Evolutionary conservation across 2,797 vertebrate species (phyloP).

Genomic region (Microctenopoma lineatum): DNA sequence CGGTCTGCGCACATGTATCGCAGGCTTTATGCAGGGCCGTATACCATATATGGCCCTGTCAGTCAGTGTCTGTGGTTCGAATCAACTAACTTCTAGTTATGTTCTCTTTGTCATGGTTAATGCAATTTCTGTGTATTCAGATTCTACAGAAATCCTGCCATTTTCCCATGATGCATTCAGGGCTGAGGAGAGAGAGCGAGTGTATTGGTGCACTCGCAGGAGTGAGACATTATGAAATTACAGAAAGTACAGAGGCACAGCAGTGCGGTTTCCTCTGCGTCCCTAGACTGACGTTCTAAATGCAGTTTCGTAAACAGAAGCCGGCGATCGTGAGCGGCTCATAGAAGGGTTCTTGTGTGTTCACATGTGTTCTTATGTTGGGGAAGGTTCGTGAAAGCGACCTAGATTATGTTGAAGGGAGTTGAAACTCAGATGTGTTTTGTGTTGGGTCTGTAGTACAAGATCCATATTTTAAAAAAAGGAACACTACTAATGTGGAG

Average conservation of each 20-base stretch:
- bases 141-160: neutral
- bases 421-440: neutral
- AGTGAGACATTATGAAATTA: constrained; percentile 20
- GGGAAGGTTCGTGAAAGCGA: neutral
- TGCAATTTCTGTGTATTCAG: constrained; percentile 1
- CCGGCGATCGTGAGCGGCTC: constrained; percentile 6
- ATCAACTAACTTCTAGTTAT: neutral
- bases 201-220: neutral
- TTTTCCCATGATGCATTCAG: constrained; percentile 8
- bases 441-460: no score
- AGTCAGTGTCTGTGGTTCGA: neutral
- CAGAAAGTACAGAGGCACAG: no score
- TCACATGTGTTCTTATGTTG: constrained; percentile 14
- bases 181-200: neutral
- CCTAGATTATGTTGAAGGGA: neutral
- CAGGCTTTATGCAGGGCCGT: no score
- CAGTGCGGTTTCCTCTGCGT: constrained; percentile 5
- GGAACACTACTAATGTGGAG: no score
- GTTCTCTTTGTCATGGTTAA: neutral
- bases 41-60: no score
- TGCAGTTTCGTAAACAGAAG: constrained; percentile 18
- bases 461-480: no score
- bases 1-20: neutral
- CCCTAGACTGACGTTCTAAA: constrained; percentile 12
- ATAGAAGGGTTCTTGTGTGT: constrained; percentile 19